Base-by-base conservation (phyloP, 2,797 vertebrate genomes). In the Diplodus puntazzo region DNA sequence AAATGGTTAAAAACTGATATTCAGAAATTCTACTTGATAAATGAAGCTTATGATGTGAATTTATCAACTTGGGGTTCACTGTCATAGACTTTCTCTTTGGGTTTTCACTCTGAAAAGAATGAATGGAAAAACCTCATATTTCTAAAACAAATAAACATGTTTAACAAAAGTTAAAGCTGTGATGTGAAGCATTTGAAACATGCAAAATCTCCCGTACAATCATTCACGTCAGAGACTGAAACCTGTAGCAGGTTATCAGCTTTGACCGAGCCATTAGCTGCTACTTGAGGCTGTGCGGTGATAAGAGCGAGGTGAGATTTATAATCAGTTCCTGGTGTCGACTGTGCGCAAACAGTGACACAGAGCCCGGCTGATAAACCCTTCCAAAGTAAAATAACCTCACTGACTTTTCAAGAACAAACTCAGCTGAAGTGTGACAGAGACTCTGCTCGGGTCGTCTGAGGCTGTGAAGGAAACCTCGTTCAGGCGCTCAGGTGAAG, bases 321-420 rank as follows among this genome's bases (percentile, higher is more conserved):
- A 46, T 39, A 2, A 6, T 77, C 48, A 52, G 43, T 77, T 78
- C 65, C 70, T 82, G 64, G 65, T 83, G 73, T 48, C 2, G 45
- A 42, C 16, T 13, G 12, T 3, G 55, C 0, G 16, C 68, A 79
- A 68, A 73, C 67, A 62, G 23, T 55, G 69, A 39, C 21, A 43
- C 8, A 23, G 18, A 10, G 20, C 48, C 20, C 23, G 4, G 46
- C 75, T 27, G 52, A 74, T 39, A 74, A 70, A 67, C 20, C 50
- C 34, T 60, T 72, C 66, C 62, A 77, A 68, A 75, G 57, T 67
- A 53, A 72, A 73, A 50, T 9, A 11, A 75, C 3, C 11, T 13
- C 30, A 20, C 16, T 61, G 23, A 21, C 5, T 58, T 64, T 20
- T 12, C 27, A 5, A 16, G 4, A 16, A 6, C 25, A 11, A 45